Evolutionary conservation across 2,113 vertebrate genomes (phyloP), one percentile per base, ranked within the genome.

Genomic region (Nettapus auritus): DNA sequence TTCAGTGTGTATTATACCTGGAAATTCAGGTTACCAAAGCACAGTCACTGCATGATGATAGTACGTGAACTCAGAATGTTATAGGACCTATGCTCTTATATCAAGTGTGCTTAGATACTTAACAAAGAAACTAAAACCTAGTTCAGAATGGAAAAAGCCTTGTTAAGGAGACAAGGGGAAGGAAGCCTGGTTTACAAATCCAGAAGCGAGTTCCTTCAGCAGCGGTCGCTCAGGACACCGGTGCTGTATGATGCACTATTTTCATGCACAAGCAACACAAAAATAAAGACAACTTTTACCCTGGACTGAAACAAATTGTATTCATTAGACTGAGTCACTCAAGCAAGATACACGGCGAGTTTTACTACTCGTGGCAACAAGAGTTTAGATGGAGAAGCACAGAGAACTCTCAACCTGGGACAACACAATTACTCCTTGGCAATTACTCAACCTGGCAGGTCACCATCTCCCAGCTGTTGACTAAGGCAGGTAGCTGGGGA

Each of bases 1-100:
- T 82, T 92, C 11, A 67, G 42, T 46, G 17, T 42, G 1, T 70
- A 42, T 74, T 86, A 94, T 83, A 94, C 46, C 74, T 89, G 48
- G 63, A 91, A 92, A 85, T 63, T 68, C 36, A 82, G 46, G n/a
- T 78, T 93, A 88, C 55, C 52, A 88, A 74, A 94, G 28, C 63
- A 94, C 6, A 9, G 25, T 29, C 85, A 80, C 15, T 9, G 7
- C 44, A 55, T 64, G 82, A 88, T 1, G 1, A 42, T 48, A 67
- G 34, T 67, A 90, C 22, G 80, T 20, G 67, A 55, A 68, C 16
- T 33, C 1, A 70, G 46, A 83, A 33, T 6, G 33, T 44, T 63
- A 66, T 8, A 63, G 46, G 38, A 75, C 38, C 59, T 79, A 80
- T 29, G 81, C 19, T 42, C 31, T 36, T 74, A 80, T 34, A 78